Evolutionary conservation across 2,888 invertebrate species (phyloP), one percentile per base, ranked within the genome.

Genomic region (Coremacera marginata): DNA sequence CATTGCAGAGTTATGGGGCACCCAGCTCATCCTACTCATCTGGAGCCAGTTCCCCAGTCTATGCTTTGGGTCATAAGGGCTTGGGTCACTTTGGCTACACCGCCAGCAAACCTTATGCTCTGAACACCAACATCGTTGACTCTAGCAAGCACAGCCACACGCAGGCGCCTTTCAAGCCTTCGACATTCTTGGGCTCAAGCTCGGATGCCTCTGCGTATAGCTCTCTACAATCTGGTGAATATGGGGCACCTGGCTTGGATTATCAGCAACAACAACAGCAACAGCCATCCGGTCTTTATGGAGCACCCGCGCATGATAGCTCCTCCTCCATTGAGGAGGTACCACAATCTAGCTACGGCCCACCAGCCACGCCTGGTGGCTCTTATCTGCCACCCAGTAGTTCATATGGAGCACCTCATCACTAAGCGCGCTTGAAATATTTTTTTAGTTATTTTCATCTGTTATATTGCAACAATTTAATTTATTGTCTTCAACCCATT

Each of bases 31-130:
- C 51, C 19, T 22, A 34, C 11, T 44, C 25, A 19, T 57, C 22
- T 5, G 37, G 16, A 9, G 77, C 76, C 11, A 83, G 83, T 27
- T 78, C 84, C 0, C 89, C 89, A 0, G 78, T 82, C 7, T 89
- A 89, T 80, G 89, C 89, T 0, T 68, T 84, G 52, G 89, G 89
- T 0, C 89, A 89, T 77, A 89, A 89, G 78, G 89, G 89, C 5
- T 73, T 89, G 27, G 88, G 89, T 0, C 88, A 89, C 78, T 89
- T 87, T 68, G 60, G 55, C 37, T 57, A n/a, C 16, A 37, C 51
- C 4, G 19, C n/a, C 34, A 25, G 44, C 44, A 25, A 25, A 16
- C 31, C 44, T 14, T 22, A n/a, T n/a, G 37, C 68, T 19, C 57
- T 55, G 1, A 19, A 70, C 34, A 68, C 51, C 16, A 51, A 79